Conservation (phyloP, 2,888 invertebrate genomes). For the Stenchaetothrips biformis region DNA sequence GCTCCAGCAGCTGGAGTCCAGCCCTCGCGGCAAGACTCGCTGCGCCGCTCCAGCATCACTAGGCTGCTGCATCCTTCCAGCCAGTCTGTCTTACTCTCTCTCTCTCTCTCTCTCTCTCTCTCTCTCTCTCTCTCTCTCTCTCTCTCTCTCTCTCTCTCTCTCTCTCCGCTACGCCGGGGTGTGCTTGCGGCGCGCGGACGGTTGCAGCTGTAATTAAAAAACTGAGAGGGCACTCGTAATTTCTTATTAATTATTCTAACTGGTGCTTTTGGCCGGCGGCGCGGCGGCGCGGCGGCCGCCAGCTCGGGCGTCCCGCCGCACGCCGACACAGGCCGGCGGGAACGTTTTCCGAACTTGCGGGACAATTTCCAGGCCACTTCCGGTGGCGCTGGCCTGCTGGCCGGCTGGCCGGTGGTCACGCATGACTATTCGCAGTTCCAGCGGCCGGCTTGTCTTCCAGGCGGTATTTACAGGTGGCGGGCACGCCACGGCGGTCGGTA, state of each 20-base stretch:
- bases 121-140: conserved; percentile 5
- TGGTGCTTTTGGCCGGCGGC: neutral
- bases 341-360: too few relatives aligned
- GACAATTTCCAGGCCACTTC: neutral
- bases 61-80: neutral
- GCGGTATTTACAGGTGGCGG: neutral
- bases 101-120: neutral
- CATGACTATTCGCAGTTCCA: neutral
- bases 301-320: neutral
- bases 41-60: neutral
- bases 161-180: neutral
- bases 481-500: neutral
- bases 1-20: too few relatives aligned
- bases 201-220: conserved; percentile 21
- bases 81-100: too few relatives aligned
- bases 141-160: conserved; percentile 9
- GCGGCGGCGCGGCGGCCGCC: neutral
- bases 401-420: neutral
- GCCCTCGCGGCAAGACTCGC: neutral
- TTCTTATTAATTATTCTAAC: conserved; percentile 19
- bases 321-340: neutral
- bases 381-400: neutral
- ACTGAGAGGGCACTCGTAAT: conserved; percentile 9
- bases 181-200: neutral
- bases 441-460: neutral